phyloP scores from a whole-genome alignment of 2,113 vertebrate species.

The Scartelaos histophorus region DNA sequence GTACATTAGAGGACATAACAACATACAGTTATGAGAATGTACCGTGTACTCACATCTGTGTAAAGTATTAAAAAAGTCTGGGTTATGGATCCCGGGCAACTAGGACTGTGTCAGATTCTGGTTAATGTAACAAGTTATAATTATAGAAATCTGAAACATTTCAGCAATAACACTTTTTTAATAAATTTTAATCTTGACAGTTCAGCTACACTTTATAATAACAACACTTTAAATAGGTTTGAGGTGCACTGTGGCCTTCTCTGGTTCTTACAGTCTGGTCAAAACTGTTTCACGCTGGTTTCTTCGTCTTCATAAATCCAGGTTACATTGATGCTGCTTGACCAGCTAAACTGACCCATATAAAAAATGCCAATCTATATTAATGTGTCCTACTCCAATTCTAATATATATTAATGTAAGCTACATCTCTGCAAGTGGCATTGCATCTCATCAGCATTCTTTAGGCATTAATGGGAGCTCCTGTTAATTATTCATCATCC shows the following conservation, averaged over 20 bases:
- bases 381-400: conserved; percentile 67
- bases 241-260: too few species aligned
- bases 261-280: neutral
- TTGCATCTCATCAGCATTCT: conserved; percentile 61
- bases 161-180: too few species aligned
- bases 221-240: too few species aligned
- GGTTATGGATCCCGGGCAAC: neutral
- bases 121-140: neutral
- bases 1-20: too few species aligned
- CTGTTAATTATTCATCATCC: conserved; percentile 68
- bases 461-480: conserved; percentile 48
- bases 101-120: neutral
- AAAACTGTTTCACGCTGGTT: neutral
- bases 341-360: conserved; percentile 62
- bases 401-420: conserved; percentile 75
- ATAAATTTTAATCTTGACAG: too few species aligned
- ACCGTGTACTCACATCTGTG: neutral
- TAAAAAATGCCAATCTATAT: conserved; percentile 72
- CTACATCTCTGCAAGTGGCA: conserved; percentile 51
- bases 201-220: too few species aligned
- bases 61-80: neutral
- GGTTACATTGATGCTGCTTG: conserved; percentile 53
- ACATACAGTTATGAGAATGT: too few species aligned
- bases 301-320: conserved; percentile 38
- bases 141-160: too few species aligned